Conservation (phyloP, 2,797 vertebrate genomes). For the Enteromius viviparus region DNA sequence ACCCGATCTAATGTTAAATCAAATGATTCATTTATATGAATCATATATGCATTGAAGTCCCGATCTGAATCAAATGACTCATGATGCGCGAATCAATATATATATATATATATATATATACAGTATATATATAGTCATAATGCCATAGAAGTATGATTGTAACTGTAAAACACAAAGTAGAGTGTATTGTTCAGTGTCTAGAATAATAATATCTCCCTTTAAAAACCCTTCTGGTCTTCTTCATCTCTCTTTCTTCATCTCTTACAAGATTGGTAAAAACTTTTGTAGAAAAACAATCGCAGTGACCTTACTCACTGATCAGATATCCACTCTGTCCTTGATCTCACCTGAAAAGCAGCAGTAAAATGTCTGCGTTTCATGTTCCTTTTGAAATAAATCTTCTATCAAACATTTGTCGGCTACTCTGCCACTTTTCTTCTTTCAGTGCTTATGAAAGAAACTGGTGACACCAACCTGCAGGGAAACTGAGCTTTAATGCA, state of each 20-base stretch:
- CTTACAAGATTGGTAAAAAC: not conserved
- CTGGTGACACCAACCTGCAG: not conserved
- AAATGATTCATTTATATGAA: too few relatives aligned
- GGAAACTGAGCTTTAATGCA: not conserved
- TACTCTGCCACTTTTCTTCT: not conserved
- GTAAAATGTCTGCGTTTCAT: not conserved
- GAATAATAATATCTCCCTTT: not conserved
- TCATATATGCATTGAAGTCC: too few relatives aligned
- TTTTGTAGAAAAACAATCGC: not conserved
- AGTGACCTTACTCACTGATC: not conserved
- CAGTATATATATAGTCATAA: not conserved
- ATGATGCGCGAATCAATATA: too few relatives aligned
- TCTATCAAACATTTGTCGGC: not conserved
- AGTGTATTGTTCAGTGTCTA: not conserved
- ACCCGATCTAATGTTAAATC: too few relatives aligned
- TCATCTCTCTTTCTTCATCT: not conserved
- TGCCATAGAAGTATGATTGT: not conserved
- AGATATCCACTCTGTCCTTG: not conserved
- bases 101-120: too few relatives aligned
- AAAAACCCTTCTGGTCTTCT: not conserved
- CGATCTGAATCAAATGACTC: too few relatives aligned
- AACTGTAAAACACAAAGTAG: not conserved
- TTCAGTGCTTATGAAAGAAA: not conserved
- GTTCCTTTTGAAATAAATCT: not conserved
- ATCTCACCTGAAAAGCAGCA: not conserved